Evolutionary conservation across 2,888 invertebrate genomes (phyloP).

Genomic region (Cosmia pyralina): DNA sequence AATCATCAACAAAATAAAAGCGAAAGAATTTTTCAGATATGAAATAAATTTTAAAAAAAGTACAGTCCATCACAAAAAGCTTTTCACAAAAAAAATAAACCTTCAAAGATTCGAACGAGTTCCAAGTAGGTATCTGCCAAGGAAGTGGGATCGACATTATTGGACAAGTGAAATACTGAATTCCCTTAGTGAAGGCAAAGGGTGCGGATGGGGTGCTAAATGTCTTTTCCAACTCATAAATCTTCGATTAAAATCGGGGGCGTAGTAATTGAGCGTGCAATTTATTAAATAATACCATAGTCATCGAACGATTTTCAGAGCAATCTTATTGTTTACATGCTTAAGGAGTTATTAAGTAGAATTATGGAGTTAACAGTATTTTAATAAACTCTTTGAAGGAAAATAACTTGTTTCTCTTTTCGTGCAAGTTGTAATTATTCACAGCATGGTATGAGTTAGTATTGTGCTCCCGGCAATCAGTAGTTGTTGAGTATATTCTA

Average conservation of each 20-base stretch:
- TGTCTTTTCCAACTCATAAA: slow-evolving; percentile 76
- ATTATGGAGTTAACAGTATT: slow-evolving; percentile 12
- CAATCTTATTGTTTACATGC: slow-evolving; percentile 23
- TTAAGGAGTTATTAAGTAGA: slow-evolving; percentile 8
- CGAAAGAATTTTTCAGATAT: neutral
- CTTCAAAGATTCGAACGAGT: slow-evolving; percentile 21
- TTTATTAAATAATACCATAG: slow-evolving; percentile 61
- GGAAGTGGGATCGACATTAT: slow-evolving; percentile 55
- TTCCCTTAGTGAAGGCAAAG: slow-evolving; percentile 68
- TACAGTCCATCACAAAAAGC: slow-evolving; percentile 19
- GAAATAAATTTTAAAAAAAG: slow-evolving; percentile 30
- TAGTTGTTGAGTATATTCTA: slow-evolving; percentile 39
- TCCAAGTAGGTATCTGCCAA: slow-evolving; percentile 28
- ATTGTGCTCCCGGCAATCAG: slow-evolving; percentile 43
- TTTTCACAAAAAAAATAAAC: slow-evolving; percentile 1
- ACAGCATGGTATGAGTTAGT: slow-evolving; percentile 46
- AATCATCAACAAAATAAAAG: slow-evolving; percentile 25
- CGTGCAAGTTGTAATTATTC: slow-evolving; percentile 54
- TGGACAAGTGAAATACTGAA: slow-evolving; percentile 71
- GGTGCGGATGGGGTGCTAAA: slow-evolving; percentile 76
- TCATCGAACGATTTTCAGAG: slow-evolving; percentile 44
- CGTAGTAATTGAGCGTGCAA: slow-evolving; percentile 70
- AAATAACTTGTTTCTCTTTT: slow-evolving; percentile 29
- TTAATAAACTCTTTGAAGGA: slow-evolving; percentile 31
- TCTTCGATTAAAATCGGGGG: slow-evolving; percentile 72